phyloP scores from a whole-genome alignment of 1,140 invertebrate genomes.

The Neoseiulus cucumeris region DNA sequence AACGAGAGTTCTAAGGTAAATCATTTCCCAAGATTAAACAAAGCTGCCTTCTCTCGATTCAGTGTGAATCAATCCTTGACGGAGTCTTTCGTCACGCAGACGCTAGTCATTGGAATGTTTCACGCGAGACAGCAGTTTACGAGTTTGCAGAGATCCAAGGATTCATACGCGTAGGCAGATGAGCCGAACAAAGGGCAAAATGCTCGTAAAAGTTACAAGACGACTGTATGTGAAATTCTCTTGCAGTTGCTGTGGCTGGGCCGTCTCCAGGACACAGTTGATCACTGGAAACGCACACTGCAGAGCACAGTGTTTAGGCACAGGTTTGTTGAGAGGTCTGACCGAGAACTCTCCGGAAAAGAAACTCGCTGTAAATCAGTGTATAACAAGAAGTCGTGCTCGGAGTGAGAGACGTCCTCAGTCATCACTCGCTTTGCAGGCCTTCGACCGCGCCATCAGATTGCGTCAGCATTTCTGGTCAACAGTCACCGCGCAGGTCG shows the following conservation, averaged over 20 bases:
- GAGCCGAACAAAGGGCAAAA: background rate
- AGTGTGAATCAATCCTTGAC: no score
- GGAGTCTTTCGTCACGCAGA: constrained; percentile 8
- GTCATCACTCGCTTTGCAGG: background rate
- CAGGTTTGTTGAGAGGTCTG: background rate
- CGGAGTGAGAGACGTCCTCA: no score
- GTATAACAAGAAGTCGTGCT: background rate
- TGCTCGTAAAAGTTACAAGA: background rate
- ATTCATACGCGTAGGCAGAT: background rate
- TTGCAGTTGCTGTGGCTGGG: constrained; percentile 32
- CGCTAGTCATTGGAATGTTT: background rate
- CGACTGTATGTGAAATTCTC: background rate
- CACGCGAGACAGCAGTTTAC: background rate
- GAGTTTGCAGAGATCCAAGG: background rate
- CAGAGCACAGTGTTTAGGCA: constrained; percentile 30
- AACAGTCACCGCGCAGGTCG: background rate
- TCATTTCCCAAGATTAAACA: no score
- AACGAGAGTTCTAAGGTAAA: constrained; percentile 34
- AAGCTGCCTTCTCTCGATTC: no score
- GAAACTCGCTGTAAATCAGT: background rate
- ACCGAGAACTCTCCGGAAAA: background rate
- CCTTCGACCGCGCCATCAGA: constrained; percentile 6
- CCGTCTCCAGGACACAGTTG: constrained; percentile 34
- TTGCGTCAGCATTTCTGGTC: background rate
- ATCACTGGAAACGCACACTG: constrained; percentile 34